Base-by-base conservation (phyloP, 2,797 vertebrate species). In the Pipistrellus pygmaeus region DNA sequence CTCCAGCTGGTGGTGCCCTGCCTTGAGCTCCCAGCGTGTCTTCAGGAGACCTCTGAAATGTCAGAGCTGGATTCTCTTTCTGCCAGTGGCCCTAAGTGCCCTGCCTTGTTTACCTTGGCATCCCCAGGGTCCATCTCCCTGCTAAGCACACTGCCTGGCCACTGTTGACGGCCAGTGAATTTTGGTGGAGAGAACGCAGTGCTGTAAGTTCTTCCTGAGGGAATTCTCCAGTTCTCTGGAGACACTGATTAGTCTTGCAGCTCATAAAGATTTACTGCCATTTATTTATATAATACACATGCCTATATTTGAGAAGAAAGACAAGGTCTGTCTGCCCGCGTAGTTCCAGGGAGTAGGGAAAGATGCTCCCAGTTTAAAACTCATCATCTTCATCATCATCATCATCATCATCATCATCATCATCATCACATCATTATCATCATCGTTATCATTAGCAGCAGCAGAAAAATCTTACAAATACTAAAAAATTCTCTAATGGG, bases 251-350 rank as follows among this genome's bases (percentile, higher is more conserved):
- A 57, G 30, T 25, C 21, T 51, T 30, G 44, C 1, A 46, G 30
- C 46, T 60, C 62, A 57, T 38, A 72, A 55, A 53, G 68, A 80
- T 75, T 72, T 81, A 72, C 84, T 80, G n/a, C 27, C 46, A 71
- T 81, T 83, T 90, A 62, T 77, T 88, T 71, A 62, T 48, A 30
- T 73, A 27, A 75, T 30, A 30, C 41, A 25, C 38, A 5, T 72
- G 18, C 0, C 1, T 91, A 69, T 64, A 76, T 83, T 64, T 82
- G 90, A 93, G 69, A 85, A 85, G 75, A 91, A 14, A 94, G 66
- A 46, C 15, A 71, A n/a, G 20, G 9, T 55, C 21, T 53, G 23
- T 62, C 21, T 53, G 18, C 57, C 30, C 10, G 15, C 38, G 2
- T 75, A 68, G 86, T 75, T 90, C 27, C 13, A 88, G 25, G 30